Percentiles rank a stretch among this genome's conserved stretches.
phyloP scores from a whole-genome alignment of 37 sponge, comb jelly and placozoan genomes.

The Bolinopsis microptera region DNA sequence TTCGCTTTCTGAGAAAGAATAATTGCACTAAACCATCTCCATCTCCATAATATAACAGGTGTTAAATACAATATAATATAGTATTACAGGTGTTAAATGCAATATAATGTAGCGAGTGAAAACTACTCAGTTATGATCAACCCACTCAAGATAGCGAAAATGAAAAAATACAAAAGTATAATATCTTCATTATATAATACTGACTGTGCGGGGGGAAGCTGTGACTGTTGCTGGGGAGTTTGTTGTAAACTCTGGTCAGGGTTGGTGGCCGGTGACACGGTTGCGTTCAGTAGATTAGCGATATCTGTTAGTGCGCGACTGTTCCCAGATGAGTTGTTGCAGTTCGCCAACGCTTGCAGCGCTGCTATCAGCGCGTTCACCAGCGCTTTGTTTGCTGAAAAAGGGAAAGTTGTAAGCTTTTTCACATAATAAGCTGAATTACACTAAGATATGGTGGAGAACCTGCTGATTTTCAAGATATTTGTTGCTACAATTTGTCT shows the following conservation, averaged over 20 bases:
- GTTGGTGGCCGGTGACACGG: conserved; percentile 26
- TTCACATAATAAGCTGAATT: background rate
- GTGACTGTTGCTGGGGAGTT: background rate
- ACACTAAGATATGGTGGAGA: background rate
- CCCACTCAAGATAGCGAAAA: no score
- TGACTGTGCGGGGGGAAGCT: background rate
- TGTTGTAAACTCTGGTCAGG: background rate
- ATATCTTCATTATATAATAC: no score
- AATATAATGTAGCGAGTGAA: no score
- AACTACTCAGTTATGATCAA: no score
- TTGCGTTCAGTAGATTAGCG: conserved; percentile 41
- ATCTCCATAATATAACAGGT: no score
- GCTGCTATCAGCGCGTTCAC: conserved; percentile 64
- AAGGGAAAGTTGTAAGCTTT: background rate
- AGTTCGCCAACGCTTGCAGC: conserved; percentile 40
- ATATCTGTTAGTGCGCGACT: conserved; percentile 39
- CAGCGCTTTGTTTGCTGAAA: conserved; percentile 58
- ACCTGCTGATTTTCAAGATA: background rate
- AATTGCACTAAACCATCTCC: no score
- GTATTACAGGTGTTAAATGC: no score
- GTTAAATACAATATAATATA: no score
- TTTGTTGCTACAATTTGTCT: no score
- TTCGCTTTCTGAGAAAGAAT: no score
- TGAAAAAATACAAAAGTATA: no score
- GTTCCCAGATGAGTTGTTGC: background rate